Percentiles rank a stretch among this genome's conserved stretches.
Evolutionary conservation across 2,888 invertebrate species (phyloP).

Genomic region (Gasteruption jaculator): DNA sequence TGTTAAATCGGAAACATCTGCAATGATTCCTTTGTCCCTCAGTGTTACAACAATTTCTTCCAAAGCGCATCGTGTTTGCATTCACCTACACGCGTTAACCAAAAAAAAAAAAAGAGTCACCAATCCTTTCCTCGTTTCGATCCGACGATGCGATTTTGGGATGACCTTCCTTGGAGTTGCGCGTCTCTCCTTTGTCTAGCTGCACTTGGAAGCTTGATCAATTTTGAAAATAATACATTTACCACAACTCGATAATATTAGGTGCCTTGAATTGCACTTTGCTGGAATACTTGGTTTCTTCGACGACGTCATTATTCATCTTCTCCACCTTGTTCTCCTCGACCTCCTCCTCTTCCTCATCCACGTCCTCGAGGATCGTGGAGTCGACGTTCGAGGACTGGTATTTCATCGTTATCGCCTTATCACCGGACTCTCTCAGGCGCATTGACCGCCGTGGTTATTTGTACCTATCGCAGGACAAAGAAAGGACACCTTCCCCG

Average conservation of each 20-base stretch:
- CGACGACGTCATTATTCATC: constrained; percentile 31
- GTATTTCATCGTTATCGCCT: constrained; percentile 16
- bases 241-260: constrained; percentile 40
- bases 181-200: background rate
- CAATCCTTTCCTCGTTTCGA: too few relatives aligned
- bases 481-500: background rate
- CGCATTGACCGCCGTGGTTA: constrained; percentile 45
- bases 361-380: constrained; percentile 35
- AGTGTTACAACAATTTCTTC: too few relatives aligned
- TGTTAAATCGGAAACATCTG: too few relatives aligned
- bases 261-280: constrained; percentile 41
- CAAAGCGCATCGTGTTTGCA: too few relatives aligned
- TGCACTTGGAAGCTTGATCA: constrained; percentile 9
- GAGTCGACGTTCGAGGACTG: constrained; percentile 31
- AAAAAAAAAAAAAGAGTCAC: too few relatives aligned
- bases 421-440: constrained; percentile 32
- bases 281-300: constrained; percentile 36
- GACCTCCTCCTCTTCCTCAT: constrained; percentile 34
- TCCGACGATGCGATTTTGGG: too few relatives aligned
- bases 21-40: too few relatives aligned
- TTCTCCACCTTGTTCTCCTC: constrained; percentile 13
- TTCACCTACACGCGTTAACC: too few relatives aligned
- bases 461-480: constrained; percentile 46
- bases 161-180: background rate
- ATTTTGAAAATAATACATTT: constrained; percentile 12